Conservation (phyloP, 2,888 invertebrate species). For the Dasysyrphus tricinctus region DNA sequence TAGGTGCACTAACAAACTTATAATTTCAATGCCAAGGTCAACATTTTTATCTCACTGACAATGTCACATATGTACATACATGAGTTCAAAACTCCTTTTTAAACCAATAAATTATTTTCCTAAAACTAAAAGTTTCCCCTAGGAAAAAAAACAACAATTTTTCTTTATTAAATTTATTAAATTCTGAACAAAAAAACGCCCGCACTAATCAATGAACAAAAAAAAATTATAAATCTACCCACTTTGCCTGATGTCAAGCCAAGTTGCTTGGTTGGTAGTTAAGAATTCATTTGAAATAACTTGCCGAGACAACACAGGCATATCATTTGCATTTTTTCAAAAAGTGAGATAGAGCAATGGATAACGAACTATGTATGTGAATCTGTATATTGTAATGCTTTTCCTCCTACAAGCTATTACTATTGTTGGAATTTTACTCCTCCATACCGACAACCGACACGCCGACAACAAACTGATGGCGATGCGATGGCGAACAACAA, state of each 20-base stretch:
- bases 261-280: conserved; percentile 21
- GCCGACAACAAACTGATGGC: not conserved
- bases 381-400: conserved; percentile 47
- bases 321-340: conserved; percentile 63
- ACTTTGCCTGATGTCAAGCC: conserved; percentile 62
- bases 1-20: too few species aligned
- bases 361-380: conserved; percentile 48
- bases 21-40: too few species aligned
- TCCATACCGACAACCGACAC: conserved; percentile 2
- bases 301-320: conserved; percentile 30
- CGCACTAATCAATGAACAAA: conserved; percentile 71
- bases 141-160: not conserved
- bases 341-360: conserved; percentile 25
- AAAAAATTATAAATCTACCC: conserved; percentile 64
- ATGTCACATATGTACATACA: too few species aligned
- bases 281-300: conserved; percentile 25
- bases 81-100: too few species aligned
- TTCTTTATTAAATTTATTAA: not conserved
- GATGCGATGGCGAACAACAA: not conserved
- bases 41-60: too few species aligned
- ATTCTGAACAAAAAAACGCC: conserved; percentile 43
- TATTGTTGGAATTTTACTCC: conserved; percentile 1
- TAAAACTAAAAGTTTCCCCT: too few species aligned
- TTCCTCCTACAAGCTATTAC: conserved; percentile 41
- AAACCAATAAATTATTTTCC: too few species aligned